These are phyloP conservation scores for Bombus consobrinus DNA, from an alignment of 1,140 invertebrate species.

Conservation along the genomic window DNA sequence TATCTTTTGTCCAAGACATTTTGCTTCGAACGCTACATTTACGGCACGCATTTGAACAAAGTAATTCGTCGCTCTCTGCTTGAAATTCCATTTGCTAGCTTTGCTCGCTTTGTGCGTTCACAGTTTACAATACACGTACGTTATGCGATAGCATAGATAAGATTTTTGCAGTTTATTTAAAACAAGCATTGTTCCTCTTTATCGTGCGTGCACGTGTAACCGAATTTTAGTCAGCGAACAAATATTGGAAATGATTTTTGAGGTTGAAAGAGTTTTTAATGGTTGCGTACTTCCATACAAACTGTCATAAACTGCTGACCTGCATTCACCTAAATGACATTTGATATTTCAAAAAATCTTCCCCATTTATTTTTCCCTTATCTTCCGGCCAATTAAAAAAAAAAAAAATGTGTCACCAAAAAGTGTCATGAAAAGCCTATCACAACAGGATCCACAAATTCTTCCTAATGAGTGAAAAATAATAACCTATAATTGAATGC, in stretches of 20 bases:
- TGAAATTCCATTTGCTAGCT: not conserved
- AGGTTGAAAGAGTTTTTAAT: constrained; percentile 52
- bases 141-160: not conserved
- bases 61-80: too few species aligned
- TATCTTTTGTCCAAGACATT: too few species aligned
- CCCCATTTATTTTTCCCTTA: constrained; percentile 13
- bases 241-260: constrained; percentile 47
- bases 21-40: too few species aligned
- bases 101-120: not conserved
- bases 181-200: not conserved
- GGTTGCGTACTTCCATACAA: constrained; percentile 25
- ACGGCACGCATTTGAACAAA: too few species aligned
- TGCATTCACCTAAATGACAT: constrained; percentile 35
- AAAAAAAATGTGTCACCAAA: not conserved
- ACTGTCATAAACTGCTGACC: constrained; percentile 47
- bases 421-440: not conserved
- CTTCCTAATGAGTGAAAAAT: too few species aligned
- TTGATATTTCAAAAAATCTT: constrained; percentile 40
- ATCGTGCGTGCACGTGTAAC: not conserved
- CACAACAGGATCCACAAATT: too few species aligned
- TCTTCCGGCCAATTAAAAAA: not conserved
- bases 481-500: too few species aligned
- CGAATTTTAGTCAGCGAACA: not conserved
- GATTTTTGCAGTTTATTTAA: not conserved
- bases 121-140: not conserved